Base-by-base conservation (phyloP, 2,888 invertebrate species). In the Drosophila quasianomalipes region DNA sequence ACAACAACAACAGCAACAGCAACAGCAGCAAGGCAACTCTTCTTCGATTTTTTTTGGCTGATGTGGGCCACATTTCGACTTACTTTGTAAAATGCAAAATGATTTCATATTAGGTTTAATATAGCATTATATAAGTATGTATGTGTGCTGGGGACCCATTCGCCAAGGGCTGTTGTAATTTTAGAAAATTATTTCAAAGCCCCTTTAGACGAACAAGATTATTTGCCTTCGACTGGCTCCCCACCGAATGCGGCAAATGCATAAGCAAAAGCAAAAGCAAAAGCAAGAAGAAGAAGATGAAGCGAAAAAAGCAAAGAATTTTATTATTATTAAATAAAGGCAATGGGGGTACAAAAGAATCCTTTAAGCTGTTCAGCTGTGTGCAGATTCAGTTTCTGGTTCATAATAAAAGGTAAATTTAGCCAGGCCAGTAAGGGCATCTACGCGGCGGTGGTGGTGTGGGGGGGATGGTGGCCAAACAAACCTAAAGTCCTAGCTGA, bases 91-190 rank as follows among this genome's bases (percentile, higher is more conserved):
- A 73, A 79, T 71, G 77, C 67, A 60, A 81, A 86, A 83, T 81
- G 66, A 85, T 75, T 86, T 74, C 30, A 71, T 79, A 79, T 75
- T 71, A 55, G 63, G 69, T 66, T 68, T 74, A 75, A 84, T 81
- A 86, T 81, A 81, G 84, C 74, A 68, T 70, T 63, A 65, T 70
- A 12, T 22, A 44, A 22, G 22, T 44, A 33, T 55, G 19, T 26
- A 4, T 10, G 22, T 22, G 47, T 60, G 64, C 60, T 35, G 19
- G 28, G 35, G 19, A 14, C 47, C 19, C 70, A 19, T 41, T 12
- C 51, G 53, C 65, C 57, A 16, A 19, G 49, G 44, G 57, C 52
- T 58, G 63, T 61, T 73, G 72, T 85, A 84, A 81, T 81, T 81
- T 84, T 82, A 78, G 74, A 80, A 79, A 66, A 70, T 70, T 67